Conservation (phyloP, 2,888 invertebrate species). For the Ectobius pallidus region DNA sequence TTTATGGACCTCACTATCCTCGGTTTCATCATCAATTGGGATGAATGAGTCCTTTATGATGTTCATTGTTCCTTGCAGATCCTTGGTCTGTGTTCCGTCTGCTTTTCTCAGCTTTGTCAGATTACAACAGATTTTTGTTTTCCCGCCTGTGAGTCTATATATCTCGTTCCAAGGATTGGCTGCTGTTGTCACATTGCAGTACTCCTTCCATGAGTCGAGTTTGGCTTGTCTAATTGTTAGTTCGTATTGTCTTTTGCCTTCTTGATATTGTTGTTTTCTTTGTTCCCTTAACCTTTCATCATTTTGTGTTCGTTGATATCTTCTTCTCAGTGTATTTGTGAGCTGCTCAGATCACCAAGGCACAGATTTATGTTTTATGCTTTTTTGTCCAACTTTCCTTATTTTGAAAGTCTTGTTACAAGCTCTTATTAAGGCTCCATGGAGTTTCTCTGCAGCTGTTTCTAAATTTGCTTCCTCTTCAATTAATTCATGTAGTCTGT, state of each 20-base stretch:
- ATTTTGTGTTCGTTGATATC: background rate
- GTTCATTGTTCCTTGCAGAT: no score
- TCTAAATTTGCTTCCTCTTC: background rate
- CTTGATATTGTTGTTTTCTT: background rate
- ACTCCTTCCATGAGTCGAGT: background rate
- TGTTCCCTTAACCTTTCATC: background rate
- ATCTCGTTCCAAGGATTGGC: background rate
- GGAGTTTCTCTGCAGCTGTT: background rate
- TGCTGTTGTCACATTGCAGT: background rate
- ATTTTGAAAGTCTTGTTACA: no score
- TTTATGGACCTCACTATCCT: no score
- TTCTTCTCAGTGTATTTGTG: background rate
- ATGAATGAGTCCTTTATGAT: no score
- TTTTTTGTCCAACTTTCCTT: no score
- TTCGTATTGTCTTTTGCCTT: background rate
- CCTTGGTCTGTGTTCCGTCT: no score
- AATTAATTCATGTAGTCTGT: no score
- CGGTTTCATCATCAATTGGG: no score
- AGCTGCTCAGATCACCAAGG: no score
- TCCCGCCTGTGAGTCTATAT: background rate
- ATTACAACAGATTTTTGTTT: background rate
- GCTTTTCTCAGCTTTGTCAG: no score
- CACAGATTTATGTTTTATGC: no score
- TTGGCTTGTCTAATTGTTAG: background rate
- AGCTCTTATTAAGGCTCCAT: background rate